A percentile compares a stretch with the other conserved stretches of the same genome.
Conservation (phyloP, 2,113 vertebrate genomes). For the cat (Felis catus) region F.catus_Fca126_mat1.0 CM031426.1:28491501-28492000, state of each 20-base stretch:
- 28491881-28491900: background rate
- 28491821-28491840: background rate
- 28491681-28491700: too few relatives aligned
- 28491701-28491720: background rate
- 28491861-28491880: background rate
- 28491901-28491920: background rate
- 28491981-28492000: accelerated
- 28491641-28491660: background rate
- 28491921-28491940: background rate
- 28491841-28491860: background rate
- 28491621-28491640: background rate
- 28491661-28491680: accelerated
- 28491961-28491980: background rate
- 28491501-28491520: background rate
- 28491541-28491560: accelerated
- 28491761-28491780: background rate
- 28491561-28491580: accelerated
- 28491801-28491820: background rate
- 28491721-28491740: background rate
- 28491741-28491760: background rate
- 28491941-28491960: background rate
- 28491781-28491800: background rate
- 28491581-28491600: background rate
- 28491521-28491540: background rate
- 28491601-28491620: background rate